Base-by-base conservation (phyloP, 2,888 invertebrate genomes). In the Pedicia rivosa region DNA sequence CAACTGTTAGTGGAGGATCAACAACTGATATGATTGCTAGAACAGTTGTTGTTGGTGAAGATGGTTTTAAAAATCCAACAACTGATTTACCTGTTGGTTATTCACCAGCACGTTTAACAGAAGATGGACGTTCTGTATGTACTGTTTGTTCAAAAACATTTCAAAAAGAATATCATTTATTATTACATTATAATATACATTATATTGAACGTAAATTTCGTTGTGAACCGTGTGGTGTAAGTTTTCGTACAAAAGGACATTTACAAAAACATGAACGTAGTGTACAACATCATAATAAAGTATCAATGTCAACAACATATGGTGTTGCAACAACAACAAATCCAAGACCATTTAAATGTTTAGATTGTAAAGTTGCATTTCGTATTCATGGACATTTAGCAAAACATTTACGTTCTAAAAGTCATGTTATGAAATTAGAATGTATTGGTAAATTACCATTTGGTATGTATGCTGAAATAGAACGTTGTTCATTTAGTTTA, bases 321-420 rank as follows among this genome's bases (percentile, higher is more conserved):
- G 84, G 83, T 6, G 77, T 82, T 8, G 77, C 88, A 36, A 65
- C 77, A 7, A 82, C 83, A 1, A 80, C 83, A 10, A 94, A 95
- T 63, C 95, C 95, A 3, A 71, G 95, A 35, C 94, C 95, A 13
- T 97, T 94, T 59, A 86, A 91, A 52, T 97, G 97, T 64, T 78
- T 77, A 14, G 92, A 95, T 55, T 97, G 97, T 58, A 87, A 86
- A 55, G 86, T 91, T 47, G 94, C 92, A 7, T 97, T 98, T 58
- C 72, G 90, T 48, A 94, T 94, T 52, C 94, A 92, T 53, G 97
- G 95, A 0, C 95, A 95, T 61, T 65, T 98, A 50, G 92, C 94
- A 1, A 95, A 95, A 61, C 97, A 98, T 67, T 68, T 97, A 42
- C 75, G 95, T 39, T 91, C 91, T 44, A 92, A 92, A 66, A 84